Conservation (phyloP, 2,113 vertebrate species). For the Cacatua alba region DNA sequence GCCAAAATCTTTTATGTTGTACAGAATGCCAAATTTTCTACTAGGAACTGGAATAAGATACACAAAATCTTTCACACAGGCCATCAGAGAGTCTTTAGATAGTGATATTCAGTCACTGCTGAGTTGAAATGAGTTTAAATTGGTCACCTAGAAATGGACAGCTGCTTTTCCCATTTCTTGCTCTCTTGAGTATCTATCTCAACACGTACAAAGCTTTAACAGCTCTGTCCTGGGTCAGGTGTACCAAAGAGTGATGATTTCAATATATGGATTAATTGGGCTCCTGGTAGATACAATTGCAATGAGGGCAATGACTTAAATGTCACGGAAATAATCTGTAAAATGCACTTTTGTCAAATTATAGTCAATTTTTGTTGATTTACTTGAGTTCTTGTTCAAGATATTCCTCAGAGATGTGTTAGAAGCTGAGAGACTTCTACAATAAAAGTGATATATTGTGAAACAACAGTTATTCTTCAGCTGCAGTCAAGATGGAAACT, state of each 20-base stretch:
- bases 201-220: background rate
- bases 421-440: background rate
- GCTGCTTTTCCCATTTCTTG: background rate
- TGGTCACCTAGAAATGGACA: background rate
- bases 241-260: background rate
- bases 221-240: background rate
- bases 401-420: background rate
- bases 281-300: background rate
- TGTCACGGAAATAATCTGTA: background rate
- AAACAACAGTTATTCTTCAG: slow-evolving; percentile 20
- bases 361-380: slow-evolving; percentile 3
- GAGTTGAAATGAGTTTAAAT: background rate
- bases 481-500: slow-evolving; percentile 5
- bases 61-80: background rate
- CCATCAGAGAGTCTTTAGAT: background rate
- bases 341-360: background rate
- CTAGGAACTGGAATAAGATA: background rate
- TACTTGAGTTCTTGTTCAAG: background rate
- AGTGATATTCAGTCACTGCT: background rate
- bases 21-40: background rate
- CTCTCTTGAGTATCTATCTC: background rate
- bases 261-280: background rate
- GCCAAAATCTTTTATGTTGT: background rate
- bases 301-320: background rate
- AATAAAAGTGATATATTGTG: slow-evolving; percentile 33